These are phyloP conservation scores for Mycteria americana DNA, from an alignment of 2,797 vertebrate genomes.

Conservation along the genomic window DNA sequence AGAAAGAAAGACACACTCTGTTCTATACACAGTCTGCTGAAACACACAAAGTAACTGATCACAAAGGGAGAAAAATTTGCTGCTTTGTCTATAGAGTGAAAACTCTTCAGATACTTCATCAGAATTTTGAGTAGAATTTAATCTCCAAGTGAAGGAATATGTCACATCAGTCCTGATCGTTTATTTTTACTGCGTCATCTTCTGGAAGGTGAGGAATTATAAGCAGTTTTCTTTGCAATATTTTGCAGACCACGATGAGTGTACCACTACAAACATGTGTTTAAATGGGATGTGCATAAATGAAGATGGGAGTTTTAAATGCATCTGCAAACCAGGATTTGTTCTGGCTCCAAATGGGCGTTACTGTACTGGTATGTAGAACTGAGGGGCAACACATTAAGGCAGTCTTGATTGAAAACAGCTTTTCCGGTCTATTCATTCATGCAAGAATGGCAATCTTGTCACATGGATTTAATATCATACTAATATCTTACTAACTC, in stretches of 20 bases:
- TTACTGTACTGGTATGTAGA: slow-evolving; percentile 75
- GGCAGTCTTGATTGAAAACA: background rate
- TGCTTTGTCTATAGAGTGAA: background rate
- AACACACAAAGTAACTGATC: background rate
- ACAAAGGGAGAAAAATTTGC: background rate
- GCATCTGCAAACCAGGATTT: slow-evolving; percentile 82
- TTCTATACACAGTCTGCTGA: background rate
- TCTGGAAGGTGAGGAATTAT: background rate
- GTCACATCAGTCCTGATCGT: background rate
- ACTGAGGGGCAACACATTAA: background rate
- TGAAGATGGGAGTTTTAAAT: slow-evolving; percentile 83
- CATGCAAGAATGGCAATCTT: background rate
- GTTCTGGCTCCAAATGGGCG: slow-evolving; percentile 73
- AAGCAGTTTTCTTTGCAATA: background rate
- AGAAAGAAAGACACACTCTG: background rate
- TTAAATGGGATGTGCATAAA: slow-evolving; percentile 84
- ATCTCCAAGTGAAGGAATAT: background rate
- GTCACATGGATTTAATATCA: background rate
- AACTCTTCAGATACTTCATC: background rate
- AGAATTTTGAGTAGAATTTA: background rate
- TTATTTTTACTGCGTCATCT: background rate
- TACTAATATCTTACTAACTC: background rate
- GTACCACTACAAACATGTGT: slow-evolving; percentile 78
- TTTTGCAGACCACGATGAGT: slow-evolving; percentile 78
- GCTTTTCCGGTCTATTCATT: background rate